Percentiles rank a stretch among this genome's conserved stretches.
Conservation (phyloP, 1,140 invertebrate species). For the Holotrichia oblita region DNA sequence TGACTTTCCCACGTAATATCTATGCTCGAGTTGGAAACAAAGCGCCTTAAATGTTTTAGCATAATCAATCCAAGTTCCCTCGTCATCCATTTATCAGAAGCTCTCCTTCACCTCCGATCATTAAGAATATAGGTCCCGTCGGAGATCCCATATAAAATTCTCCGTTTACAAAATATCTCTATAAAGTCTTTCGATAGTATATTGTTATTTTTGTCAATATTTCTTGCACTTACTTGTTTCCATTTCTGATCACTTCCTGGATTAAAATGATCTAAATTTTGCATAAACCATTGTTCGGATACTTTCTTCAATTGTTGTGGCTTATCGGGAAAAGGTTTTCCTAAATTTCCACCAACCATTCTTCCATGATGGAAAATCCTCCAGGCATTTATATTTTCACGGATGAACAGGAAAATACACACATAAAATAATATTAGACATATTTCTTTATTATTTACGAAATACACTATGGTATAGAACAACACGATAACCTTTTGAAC, state of each 20-base stretch:
- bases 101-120: slow-evolving; percentile 87
- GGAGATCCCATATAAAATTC: slow-evolving; percentile 72
- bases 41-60: slow-evolving; percentile 82
- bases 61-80: slow-evolving; percentile 86
- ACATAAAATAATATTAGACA: slow-evolving; percentile 17
- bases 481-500: neutral
- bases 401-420: slow-evolving; percentile 32
- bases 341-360: slow-evolving; percentile 54
- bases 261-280: slow-evolving; percentile 82
- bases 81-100: slow-evolving; percentile 81
- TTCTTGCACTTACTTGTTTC: slow-evolving; percentile 70
- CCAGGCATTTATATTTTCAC: slow-evolving; percentile 45
- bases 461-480: neutral
- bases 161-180: slow-evolving; percentile 84
- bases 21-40: slow-evolving; percentile 89
- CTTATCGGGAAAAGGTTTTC: slow-evolving; percentile 55
- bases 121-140: slow-evolving; percentile 83
- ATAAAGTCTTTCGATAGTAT: slow-evolving; percentile 44
- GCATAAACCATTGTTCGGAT: slow-evolving; percentile 77
- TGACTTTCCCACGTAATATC: slow-evolving; percentile 94
- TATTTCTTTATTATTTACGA: neutral
- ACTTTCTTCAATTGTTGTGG: slow-evolving; percentile 52
- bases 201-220: slow-evolving; percentile 41
- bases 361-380: slow-evolving; percentile 56
- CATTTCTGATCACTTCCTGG: slow-evolving; percentile 72